Percentiles rank a stretch among this genome's conserved stretches.
Evolutionary conservation across 2,888 invertebrate genomes (phyloP).

Genomic region (Athalia rosae): DNA sequence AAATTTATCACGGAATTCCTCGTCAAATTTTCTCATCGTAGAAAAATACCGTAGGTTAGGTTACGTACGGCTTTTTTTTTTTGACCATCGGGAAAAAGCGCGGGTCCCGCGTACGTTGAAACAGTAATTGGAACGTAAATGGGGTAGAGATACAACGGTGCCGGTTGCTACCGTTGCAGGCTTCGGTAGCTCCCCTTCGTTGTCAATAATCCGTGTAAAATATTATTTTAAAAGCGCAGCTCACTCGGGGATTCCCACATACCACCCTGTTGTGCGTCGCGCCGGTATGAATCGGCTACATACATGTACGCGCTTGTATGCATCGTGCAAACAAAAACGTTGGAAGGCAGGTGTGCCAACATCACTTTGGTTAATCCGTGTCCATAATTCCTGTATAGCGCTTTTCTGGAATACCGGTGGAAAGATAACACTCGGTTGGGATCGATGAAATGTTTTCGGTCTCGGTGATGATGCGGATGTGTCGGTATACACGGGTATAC

Average conservation of each 20-base stretch:
- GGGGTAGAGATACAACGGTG: conserved; percentile 11
- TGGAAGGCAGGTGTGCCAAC: conserved; percentile 67
- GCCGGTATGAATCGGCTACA: background rate
- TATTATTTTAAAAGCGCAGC: conserved; percentile 66
- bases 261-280: conserved; percentile 4
- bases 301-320: conserved; percentile 16
- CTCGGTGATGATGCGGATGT: background rate
- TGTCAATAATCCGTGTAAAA: conserved; percentile 67
- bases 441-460: conserved; percentile 34
- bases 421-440: conserved; percentile 32
- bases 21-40: too few relatives aligned
- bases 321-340: conserved; percentile 39
- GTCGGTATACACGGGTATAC: background rate
- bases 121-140: conserved; percentile 12
- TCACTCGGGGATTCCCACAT: conserved; percentile 13
- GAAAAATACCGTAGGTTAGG: too few relatives aligned
- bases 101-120: background rate
- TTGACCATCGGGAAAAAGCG: conserved; percentile 2
- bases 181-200: background rate
- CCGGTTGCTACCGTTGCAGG: background rate
- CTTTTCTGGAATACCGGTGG: conserved; percentile 29
- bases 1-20: too few relatives aligned
- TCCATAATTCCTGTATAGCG: conserved; percentile 57
- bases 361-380: conserved; percentile 66
- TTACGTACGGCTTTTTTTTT: background rate